phyloP scores from a whole-genome alignment of 2,113 vertebrate species.

The Mormyrus iriodes region DNA sequence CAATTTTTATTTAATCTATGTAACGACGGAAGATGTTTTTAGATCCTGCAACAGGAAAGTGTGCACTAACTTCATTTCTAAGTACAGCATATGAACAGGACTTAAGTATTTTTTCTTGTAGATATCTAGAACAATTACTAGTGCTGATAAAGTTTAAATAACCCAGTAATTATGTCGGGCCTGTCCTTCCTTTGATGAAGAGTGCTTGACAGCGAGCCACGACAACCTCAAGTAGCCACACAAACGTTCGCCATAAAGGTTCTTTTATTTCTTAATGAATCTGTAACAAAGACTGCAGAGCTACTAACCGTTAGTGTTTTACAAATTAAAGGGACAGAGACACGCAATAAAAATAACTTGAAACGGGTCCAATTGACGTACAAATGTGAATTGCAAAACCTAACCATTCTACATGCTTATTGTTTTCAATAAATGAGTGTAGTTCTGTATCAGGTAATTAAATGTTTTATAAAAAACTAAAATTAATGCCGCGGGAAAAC shows the following conservation, averaged over 20 bases:
- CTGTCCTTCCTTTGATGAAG: not conserved
- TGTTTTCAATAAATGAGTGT: not conserved
- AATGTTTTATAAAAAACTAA: not conserved
- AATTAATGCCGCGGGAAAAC: not conserved
- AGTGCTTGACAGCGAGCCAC: not conserved
- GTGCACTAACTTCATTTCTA: not conserved
- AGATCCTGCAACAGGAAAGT: not conserved
- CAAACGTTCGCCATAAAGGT: not conserved
- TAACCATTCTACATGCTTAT: not conserved
- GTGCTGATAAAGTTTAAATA: slow-evolving; percentile 15
- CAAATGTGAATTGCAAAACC: not conserved
- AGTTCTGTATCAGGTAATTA: not conserved
- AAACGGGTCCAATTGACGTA: not conserved
- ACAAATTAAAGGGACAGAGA: not conserved
- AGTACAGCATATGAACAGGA: slow-evolving; percentile 2
- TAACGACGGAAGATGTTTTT: not conserved
- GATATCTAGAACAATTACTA: slow-evolving; percentile 18
- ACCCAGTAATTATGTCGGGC: slow-evolving; percentile 6
- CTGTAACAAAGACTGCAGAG: not conserved
- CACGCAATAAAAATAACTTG: not conserved
- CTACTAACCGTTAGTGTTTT: not conserved
- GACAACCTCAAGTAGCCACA: not conserved
- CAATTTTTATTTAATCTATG: not conserved
- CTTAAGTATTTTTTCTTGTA: not conserved
- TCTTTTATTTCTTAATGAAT: slow-evolving; percentile 3